Evolutionary conservation across 2,797 vertebrate genomes (phyloP), one percentile per base, ranked within the genome.

Genomic region (Eupleurogrammus muticus): DNA sequence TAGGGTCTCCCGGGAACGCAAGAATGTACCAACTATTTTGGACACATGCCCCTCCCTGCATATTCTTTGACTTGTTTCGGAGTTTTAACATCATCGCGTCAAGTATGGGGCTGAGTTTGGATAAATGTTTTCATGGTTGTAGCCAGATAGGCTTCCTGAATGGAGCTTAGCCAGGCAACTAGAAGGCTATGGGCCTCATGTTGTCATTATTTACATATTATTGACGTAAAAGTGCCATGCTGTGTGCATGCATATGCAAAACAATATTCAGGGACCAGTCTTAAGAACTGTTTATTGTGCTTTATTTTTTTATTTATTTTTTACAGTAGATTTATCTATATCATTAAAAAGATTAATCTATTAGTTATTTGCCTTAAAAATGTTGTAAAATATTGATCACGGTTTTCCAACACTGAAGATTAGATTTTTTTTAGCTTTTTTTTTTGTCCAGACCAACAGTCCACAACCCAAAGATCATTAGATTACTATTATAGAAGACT

Each of bases 11-110:
- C 32, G 77, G 81, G 81, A 79, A 40, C 10, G 1, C 49, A 86
- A 78, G 76, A 88, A 88, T 81, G 73, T 66, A 47, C 55, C 73
- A 53, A 58, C 48, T 83, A 63, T 81, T 73, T 78, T 63, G 34
- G 46, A 75, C 44, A 58, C 2, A 5, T n/a, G 66, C 79, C 73
- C 73, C 77, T 76, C 67, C 77, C 62, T 53, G 49, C 52, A 59
- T 66, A 52, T 59, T 64, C 51, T 44, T 48, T 2, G 14, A 11
- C 70, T 57, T 42, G 61, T 59, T 66, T 79, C 32, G 74, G 38
- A 8, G 11, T 66, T 28, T 28, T 75, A 70, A 54, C 64, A 70
- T 36, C 50, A 20, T 77, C 71, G 82, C 73, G 74, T 80, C 65
- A 51, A 46, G 59, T 54, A 5, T 55, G 11, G 57, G 65, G 38